Conservation (phyloP, 2,888 invertebrate genomes). For the Exephanes ischioxanthus region DNA sequence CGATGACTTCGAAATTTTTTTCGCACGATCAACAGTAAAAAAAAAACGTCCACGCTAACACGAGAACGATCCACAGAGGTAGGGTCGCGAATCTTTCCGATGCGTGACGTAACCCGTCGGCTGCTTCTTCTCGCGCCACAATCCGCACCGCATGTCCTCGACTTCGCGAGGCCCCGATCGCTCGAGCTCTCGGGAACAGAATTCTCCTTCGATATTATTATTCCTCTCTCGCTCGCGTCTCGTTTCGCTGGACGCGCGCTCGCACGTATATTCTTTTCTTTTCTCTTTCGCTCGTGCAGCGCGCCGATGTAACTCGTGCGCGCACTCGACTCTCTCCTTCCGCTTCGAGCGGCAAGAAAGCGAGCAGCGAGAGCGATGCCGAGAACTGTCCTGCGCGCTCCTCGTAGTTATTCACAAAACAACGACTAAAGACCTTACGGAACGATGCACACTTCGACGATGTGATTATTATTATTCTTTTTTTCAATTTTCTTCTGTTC, state of each 20-base stretch:
- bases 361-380: not conserved
- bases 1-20: not conserved
- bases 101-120: constrained; percentile 77
- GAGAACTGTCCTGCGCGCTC: not conserved
- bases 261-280: not conserved
- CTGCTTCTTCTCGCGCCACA: constrained; percentile 38
- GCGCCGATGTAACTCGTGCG: constrained; percentile 6
- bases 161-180: constrained; percentile 7
- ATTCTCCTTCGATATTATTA: constrained; percentile 27
- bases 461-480: not conserved
- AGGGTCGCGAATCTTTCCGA: constrained; percentile 66
- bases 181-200: not conserved
- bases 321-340: constrained; percentile 16
- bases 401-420: constrained; percentile 9
- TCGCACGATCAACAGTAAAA: not conserved
- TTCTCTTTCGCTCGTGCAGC: not conserved
- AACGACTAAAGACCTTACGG: not conserved
- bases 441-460: not conserved
- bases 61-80: not conserved
- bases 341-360: constrained; percentile 11
- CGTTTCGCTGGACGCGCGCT: not conserved
- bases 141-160: constrained; percentile 51
- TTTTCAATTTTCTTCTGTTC: constrained; percentile 16
- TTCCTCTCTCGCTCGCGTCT: constrained; percentile 19
- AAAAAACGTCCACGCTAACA: constrained; percentile 15